Base-by-base conservation (phyloP, 1,140 invertebrate species). In the Penaeus japonicus region DNA sequence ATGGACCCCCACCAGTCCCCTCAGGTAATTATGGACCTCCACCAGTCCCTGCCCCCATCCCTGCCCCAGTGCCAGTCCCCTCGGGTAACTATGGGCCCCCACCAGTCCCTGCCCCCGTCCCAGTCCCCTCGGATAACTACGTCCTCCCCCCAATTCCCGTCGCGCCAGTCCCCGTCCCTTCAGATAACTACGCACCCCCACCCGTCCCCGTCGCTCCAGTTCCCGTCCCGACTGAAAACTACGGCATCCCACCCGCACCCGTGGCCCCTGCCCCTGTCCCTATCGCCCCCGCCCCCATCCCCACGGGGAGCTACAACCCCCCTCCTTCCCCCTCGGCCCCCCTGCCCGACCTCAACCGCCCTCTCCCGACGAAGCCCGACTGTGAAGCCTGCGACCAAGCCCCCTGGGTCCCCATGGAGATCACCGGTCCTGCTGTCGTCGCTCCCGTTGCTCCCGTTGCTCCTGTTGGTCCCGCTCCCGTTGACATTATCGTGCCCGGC, bases 331-430 rank as follows among this genome's bases (percentile, higher is more conserved):
- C 24, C 17, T 12, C 4, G 27, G 27, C 70, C 20, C 24, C 70
- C 17, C 70, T 73, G 17, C n/a, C 70, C 2, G 70, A 30, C 24
- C 27, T 27, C 35, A 73, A 70, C 54, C 7, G 53, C 18, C 84
- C 73, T n/a, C 17, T 78, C 3, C 84, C 84, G 22, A 12, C 53
- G 4, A 59, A 85, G 27, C 84, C 84, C 7, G 84, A 85, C 53
- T 85, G 84, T 22, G 32, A 24, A 20, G 84, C 73, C 10, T 85
- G 84, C n/a, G 84, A 85, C 73, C 27, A 78, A 17, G 73, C 18
- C 10, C 84, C 84, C 4, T 85, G 84, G 84, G 70, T 85, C 1
- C 84, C 84, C 30, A 77, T 85, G 30, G 22, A 55, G 2, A 47
- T 54, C 20, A 24, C 35, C 20, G 81, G 12, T 2, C 81, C 27